Evolutionary conservation across 35 echinoderm and acorn worm species (phyloP), one percentile per base, ranked within the genome.

Genomic region (Hemicentrotus pulcherrimus): DNA sequence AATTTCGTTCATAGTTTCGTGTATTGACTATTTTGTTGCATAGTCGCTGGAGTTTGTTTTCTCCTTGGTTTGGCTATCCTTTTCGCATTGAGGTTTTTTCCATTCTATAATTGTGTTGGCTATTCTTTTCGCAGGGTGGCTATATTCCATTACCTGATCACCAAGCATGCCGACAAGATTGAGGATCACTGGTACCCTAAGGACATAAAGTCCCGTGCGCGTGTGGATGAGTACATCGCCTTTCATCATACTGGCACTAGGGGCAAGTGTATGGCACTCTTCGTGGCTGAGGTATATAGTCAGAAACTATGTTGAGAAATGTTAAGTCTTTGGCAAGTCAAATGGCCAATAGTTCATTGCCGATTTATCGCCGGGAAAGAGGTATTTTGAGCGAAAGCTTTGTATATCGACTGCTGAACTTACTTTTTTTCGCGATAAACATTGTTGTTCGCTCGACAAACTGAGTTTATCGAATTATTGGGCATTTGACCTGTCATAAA

Each of bases 141-240:
- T n/a, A 97, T 97, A 18, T 50, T 95, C 32, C 96, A 94, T 33
- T 99, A 99, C 71, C 86, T 99, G 18, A 61, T 88, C 5, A 46
- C 41, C 2, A 97, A 94, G 70, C 97, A 95, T 86, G 70, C 95
- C 18, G 88, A 19, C 32, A 90, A 45, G 32, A 52, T 94, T 31
- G 32, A 94, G 15, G 96, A 97, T 48, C 95, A 95, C 85, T 99
- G 98, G 98, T 99, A 99, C 61, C 98, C 98, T 4, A 85, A 55
- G 24, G 98, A 99, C 32, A 11, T 95, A 9, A 6, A 97, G 60
- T 89, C 86, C 13, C 85, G 96, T 10, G 94, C 96, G 30, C 95
- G 94, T 32, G 96, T 99, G 5, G 96, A 97, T 94, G 95, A 99
- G 88, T 96, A 97, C 47, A 18, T 99, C 18, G 95, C 96, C 8